Conservation (phyloP, 2,113 vertebrate genomes). For the Siniperca knerii region DNA sequence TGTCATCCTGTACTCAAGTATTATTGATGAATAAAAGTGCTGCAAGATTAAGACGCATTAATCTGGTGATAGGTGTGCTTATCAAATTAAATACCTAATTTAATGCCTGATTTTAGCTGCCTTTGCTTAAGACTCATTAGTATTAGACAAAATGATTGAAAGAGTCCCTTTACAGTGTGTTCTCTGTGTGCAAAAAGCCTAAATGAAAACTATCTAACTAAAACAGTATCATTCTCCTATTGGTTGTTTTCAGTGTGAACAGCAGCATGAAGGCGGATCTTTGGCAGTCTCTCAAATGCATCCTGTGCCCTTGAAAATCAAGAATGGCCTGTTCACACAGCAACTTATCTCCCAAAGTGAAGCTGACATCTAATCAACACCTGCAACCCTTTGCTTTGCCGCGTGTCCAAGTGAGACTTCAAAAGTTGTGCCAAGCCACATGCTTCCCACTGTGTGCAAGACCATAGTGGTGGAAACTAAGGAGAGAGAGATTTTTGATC, state of each 20-base stretch:
- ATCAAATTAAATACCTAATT: background rate
- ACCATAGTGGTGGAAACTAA: slow-evolving; percentile 42
- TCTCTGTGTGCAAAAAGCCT: slow-evolving; percentile 10
- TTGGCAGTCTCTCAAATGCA: slow-evolving; percentile 78
- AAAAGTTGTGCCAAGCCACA: slow-evolving; percentile 80
- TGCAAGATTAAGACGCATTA: slow-evolving; percentile 49
- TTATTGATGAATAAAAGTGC: slow-evolving; percentile 41
- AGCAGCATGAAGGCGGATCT: slow-evolving; percentile 61
- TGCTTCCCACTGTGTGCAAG: slow-evolving; percentile 58
- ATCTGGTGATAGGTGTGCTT: slow-evolving; percentile 23
- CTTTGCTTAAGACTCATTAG: slow-evolving; percentile 13
- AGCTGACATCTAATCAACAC: slow-evolving; percentile 87
- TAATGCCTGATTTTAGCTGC: slow-evolving; percentile 39
- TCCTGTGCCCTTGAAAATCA: slow-evolving; percentile 83
- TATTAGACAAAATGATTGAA: slow-evolving; percentile 25
- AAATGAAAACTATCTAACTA: slow-evolving; percentile 16
- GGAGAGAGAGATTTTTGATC: slow-evolving; percentile 68
- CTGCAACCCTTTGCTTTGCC: slow-evolving; percentile 79
- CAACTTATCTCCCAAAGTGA: slow-evolving; percentile 83
- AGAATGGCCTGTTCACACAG: slow-evolving; percentile 76
- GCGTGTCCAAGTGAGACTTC: slow-evolving; percentile 83
- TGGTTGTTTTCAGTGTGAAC: slow-evolving; percentile 57
- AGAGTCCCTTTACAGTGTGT: slow-evolving; percentile 28
- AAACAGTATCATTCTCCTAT: slow-evolving; percentile 39
- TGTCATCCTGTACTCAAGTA: slow-evolving; percentile 30